Evolutionary conservation across 1,140 invertebrate species (phyloP).

Genomic region (Daktulosphaira vitifoliae): DNA sequence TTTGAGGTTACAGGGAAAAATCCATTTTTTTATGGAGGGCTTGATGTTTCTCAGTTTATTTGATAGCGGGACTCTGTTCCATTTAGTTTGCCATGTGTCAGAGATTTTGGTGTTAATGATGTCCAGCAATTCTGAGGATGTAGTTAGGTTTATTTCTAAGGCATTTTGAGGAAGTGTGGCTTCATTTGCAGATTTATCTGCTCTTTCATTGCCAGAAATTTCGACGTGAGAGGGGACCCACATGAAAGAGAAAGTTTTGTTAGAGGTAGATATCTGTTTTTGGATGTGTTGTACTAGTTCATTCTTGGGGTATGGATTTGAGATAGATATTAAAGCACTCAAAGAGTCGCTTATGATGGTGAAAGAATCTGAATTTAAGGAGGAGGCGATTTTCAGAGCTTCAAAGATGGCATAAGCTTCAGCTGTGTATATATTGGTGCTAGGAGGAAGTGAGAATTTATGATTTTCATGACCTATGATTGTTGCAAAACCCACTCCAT

Average conservation of each 20-base stretch:
- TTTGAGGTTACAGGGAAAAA: neutral
- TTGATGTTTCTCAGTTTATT: neutral
- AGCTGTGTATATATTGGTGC: neutral
- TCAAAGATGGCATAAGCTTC: neutral
- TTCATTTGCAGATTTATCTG: neutral
- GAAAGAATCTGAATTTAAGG: neutral
- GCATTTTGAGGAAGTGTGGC: too few species aligned
- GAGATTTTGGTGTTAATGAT: neutral
- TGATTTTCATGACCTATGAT: neutral
- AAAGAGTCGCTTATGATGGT: constrained; percentile 1
- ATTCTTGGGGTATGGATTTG: neutral
- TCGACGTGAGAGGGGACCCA: neutral
- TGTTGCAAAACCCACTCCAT: neutral
- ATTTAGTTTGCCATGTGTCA: neutral
- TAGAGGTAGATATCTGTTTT: neutral
- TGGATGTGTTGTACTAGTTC: neutral
- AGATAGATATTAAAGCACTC: neutral
- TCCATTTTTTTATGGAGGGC: neutral
- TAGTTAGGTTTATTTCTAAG: too few species aligned
- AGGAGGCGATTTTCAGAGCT: neutral
- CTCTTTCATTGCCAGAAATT: neutral
- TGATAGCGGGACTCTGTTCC: neutral
- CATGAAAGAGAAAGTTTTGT: neutral
- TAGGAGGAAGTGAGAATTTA: neutral
- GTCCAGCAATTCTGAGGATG: neutral